phyloP scores from a whole-genome alignment of 2,113 vertebrate species.

The Dasypus novemcinctus region DNA sequence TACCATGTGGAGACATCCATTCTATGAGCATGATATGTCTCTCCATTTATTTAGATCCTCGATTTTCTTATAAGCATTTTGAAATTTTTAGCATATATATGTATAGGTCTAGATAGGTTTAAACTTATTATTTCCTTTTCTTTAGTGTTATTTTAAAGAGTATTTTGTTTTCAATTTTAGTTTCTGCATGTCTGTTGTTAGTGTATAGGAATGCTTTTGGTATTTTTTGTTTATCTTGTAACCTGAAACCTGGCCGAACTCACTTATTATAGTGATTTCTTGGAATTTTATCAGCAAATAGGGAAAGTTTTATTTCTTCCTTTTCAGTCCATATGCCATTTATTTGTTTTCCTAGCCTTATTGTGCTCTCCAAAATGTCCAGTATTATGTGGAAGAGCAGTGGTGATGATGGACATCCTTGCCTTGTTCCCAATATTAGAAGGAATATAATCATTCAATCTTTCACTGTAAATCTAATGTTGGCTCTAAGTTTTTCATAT shows the following conservation, averaged over 20 bases:
- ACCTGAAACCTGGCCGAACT: background rate
- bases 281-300: background rate
- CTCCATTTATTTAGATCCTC: background rate
- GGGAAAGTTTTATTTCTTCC: background rate
- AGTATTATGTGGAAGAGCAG: background rate
- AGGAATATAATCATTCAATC: background rate
- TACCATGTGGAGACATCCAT: background rate
- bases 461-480: background rate
- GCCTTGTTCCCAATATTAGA: background rate
- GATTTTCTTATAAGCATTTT: background rate
- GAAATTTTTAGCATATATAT: background rate
- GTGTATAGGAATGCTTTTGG: background rate
- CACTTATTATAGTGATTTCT: background rate
- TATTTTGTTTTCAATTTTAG: background rate
- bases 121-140: background rate
- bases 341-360: background rate
- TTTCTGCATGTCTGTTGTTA: background rate
- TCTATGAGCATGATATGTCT: background rate
- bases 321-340: background rate
- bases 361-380: background rate
- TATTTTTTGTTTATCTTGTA: background rate
- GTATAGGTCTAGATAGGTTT: background rate
- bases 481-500: background rate
- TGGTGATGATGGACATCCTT: rapidly evolving
- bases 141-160: background rate